Base-by-base conservation (phyloP, 2,888 invertebrate genomes). In the Bellardia bayeri region DNA sequence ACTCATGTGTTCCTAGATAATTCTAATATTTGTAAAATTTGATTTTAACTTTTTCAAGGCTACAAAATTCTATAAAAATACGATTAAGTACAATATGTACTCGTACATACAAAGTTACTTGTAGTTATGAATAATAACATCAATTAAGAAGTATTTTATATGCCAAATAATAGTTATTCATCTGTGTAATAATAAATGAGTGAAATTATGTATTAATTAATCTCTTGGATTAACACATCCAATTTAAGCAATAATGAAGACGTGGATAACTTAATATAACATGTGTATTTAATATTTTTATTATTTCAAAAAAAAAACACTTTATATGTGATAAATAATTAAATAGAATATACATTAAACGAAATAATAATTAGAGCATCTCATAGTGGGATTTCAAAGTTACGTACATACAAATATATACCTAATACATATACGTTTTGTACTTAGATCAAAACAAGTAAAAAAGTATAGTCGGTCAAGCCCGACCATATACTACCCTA, bases 281-380 rank as follows among this genome's bases (percentile, higher is more conserved):
- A 51, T 51, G n/a, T 51, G 14, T n/a, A 23, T 56, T 23, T 23
- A 23, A 61, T 14, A 61, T 33, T 33, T 33, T 37, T 61, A 37
- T 37, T 61, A n/a, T n/a, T 61, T 61, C 6, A 14, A 11, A 61
- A 61, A 33, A n/a, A n/a, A n/a, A 61, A 37, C 58, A 30, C 58
- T 58, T 58, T 56, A 56, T 56, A 33, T 61, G 61, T 40, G n/a
- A 9, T 64, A 64, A 64, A 64, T 64, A 64, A 64, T 64, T 37
- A 64, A 64, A 16, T 42, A 64, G 61, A 61, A 14, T 33, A 61
- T 40, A 64, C n/a, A n/a, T n/a, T n/a, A 64, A 40, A 40, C 8
- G 40, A 64, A 64, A 33, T 33, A 66, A 42, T 45, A 69, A 69
- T 69, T 69, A 30, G 68, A 69, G 68, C 68, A 69, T 51, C 33